Evolutionary conservation across 2,888 invertebrate genomes (phyloP), one percentile per base, ranked within the genome.

Genomic region (Nephrocerus scutellatus): DNA sequence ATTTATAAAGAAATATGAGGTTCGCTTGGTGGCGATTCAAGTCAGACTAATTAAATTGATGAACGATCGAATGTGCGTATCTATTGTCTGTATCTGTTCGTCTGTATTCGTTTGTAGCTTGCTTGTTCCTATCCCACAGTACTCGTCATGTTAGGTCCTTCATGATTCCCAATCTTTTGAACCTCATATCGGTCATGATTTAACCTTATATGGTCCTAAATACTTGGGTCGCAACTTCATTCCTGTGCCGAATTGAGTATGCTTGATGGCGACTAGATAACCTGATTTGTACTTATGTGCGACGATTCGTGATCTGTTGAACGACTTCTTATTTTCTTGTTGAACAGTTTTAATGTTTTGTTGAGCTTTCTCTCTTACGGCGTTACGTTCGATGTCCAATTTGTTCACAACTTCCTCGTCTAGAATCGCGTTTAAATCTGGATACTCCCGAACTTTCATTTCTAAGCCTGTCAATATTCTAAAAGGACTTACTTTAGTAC

Each of bases 311-410:
- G 6, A 6, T 24, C 6, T 19, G 29, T 34, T 23, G 19, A n/a
- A 39, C 1, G 24, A 19, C 14, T 35, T 35, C 12, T 2, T 9
- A 15, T 35, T 35, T 30, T 40, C 40, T 20, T 21, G 8, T 8
- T 41, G 41, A 5, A 37, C 22, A 8, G 21, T 20, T 10, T 15
- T 24, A 20, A 36, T 29, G 19, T 28, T 36, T 5, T 29, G 13
- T 10, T 16, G 28, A 6, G 10, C 36, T 16, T 28, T 10, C 5
- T 14, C 12, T 8, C 29, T 2, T 9, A 28, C n/a, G 10, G 12
- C 6, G 10, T 19, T 10, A 21, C 21, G 4, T 15, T 36, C 36
- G 6, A 9, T 9, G 8, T 19, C n/a, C 12, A 28, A 6, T 5
- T 26, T 30, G 7, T 30, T 14, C 2, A n/a, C n/a, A n/a, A n/a